Base-by-base conservation (phyloP, 2,888 invertebrate species). In the Syrphus vitripennis region DNA sequence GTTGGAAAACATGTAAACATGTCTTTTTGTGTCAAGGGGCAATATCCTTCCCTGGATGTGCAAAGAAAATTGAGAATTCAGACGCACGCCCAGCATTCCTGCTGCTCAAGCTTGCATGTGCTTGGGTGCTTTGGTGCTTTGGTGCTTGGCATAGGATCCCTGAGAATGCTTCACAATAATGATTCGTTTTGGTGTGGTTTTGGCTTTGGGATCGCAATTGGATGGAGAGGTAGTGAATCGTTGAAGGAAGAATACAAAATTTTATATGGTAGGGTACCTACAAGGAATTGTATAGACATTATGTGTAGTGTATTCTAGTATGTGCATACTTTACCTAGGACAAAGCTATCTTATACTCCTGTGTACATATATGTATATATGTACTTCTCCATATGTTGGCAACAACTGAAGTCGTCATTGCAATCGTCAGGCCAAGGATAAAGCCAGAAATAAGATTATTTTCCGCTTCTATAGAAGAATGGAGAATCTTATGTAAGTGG, bases 1-100 rank as follows among this genome's bases (percentile, higher is more conserved):
- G 12, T 45, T 45, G 12, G n/a, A 65, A 65, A 50, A 71, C 63
- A 79, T 70, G 48, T 53, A 74, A 34, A 75, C 50, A 40, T 79
- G 70, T 50, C 79, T 83, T 79, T 83, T 83, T 70, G 65, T 75
- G 74, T 83, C 70, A 83, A 83, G 79, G 75, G 75, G 79, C 79
- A 79, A 83, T 70, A 75, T 83, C 79, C 75, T 79, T 79, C 26
- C 61, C 19, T 59, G 14, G 24, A 50, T 48, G 9, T 31, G 59
- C 21, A 26, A 65, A 63, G 63, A 26, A 78, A 78, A 83, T 61
- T 57, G 72, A 83, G 61, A 37, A 40, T 57, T 57, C 57, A 79
- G 75, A 83, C 79, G 83, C 65, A 79, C 79, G 83, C 79, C 79
- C 79, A 65, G 63, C 67, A 65, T 21, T 19, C 40, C 34, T 57